Evolutionary conservation across 2,113 vertebrate species (phyloP), one percentile per base, ranked within the genome.

Genomic region (Lycaon pictus): DNA sequence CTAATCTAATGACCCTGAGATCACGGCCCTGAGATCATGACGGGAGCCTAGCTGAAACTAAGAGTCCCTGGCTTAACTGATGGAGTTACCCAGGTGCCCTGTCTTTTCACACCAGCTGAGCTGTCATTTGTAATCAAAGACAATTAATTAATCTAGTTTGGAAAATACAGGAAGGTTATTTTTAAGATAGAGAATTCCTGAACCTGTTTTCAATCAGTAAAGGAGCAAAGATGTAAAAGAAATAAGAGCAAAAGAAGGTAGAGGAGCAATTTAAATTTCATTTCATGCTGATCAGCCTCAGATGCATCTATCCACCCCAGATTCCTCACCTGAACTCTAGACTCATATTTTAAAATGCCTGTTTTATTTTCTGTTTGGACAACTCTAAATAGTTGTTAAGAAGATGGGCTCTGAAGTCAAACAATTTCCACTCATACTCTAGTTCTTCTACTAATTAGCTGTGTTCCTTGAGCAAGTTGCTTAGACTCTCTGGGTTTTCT

Each of bases 111-210:
- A 92, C 84, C 72, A 86, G 25, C 4, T 97, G 55, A 55, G 93
- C n/a, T 95, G 67, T 43, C 83, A 87, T 90, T 95, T 89, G 62
- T 29, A 93, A 94, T 62, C 74, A 89, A 90, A 96, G 51, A 90
- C 11, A 72, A 2, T 29, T 69, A 95, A 91, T 95, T 93, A 96
- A 93, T 91, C 88, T 88, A 88, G 56, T 35, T 95, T 82, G 53
- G 65, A 80, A 90, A 95, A 97, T 37, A 72, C 19, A 23, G 43
- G 23, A 65, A 93, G 29, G 53, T 76, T 87, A 67, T 93, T 87
- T 94, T 96, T 79, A 77, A 93, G 63, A 76, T 15, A 71, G n/a
- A 71, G 56, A 88, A 93, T 51, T 77, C 19, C 1, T 86, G 55
- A 80, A 19, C n/a, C 74, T n/a, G 13, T 85, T 82, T 93, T 82